Evolutionary conservation across 2,797 vertebrate genomes (phyloP), one percentile per base, ranked within the genome.

Genomic region (Chiroxiphia lanceolata): DNA sequence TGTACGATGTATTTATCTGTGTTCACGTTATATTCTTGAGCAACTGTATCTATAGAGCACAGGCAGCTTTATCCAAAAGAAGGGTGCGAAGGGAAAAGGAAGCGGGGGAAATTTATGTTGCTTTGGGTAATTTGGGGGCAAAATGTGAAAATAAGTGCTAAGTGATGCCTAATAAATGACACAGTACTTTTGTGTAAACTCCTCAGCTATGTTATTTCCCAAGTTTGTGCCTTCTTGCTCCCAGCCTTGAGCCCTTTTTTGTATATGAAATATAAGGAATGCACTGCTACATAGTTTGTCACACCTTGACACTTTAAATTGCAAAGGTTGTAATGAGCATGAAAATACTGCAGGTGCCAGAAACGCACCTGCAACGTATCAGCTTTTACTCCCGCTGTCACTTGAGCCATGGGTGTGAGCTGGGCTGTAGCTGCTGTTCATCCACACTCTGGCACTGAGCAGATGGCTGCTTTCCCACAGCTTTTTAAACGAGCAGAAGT

Each of bases 1-100:
- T 96, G 89, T 96, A 93, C 71, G 83, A 91, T 94, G 94, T 97
- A 84, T 95, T 95, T 96, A 94, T 95, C 96, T 90, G 91, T 95
- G 93, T 95, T 96, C 94, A 94, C 71, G 17, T 70, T 96, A 78
- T 96, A 95, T 79, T 92, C 91, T 91, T 93, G 85, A 89, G 92
- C 87, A 90, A 94, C 92, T 92, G 84, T 94, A 94, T 93, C 94
- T 93, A 61, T 87, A 90, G 95, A 94, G 92, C 95, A 97, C 81
- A 87, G 92, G 85, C 91, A 94, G 87, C 93, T 93, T 95, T 92
- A 94, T 96, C 93, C 92, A 83, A 92, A 95, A 95, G 88, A 87
- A 90, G 70, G 88, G 86, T 81, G 91, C 15, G 2, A 94, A 92
- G 93, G 83, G 91, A 96, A 96, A 96, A 93, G 76, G 69, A 96